These are phyloP conservation scores for Drosophila tani DNA, from an alignment of 1,140 invertebrate species.

Conservation along the genomic window DNA sequence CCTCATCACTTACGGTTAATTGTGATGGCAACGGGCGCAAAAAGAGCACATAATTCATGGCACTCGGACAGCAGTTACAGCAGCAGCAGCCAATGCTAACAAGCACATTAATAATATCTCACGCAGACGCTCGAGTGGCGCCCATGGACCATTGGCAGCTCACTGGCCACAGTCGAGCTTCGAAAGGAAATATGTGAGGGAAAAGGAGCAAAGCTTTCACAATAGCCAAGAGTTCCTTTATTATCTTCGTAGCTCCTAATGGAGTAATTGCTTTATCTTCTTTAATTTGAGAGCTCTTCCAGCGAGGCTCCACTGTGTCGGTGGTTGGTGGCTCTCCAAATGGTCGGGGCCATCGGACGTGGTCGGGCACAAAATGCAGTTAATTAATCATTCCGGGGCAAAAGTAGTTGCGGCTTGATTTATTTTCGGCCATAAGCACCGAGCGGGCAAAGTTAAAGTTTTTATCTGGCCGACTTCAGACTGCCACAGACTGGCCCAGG, in stretches of 20 bases:
- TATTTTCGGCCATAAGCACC: constrained; percentile 69
- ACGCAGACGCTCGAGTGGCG: constrained; percentile 58
- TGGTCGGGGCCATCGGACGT: constrained; percentile 31
- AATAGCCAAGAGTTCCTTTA: background rate
- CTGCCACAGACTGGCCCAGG: background rate
- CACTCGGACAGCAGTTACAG: constrained; percentile 35
- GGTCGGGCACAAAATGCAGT: constrained; percentile 74
- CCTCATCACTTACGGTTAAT: constrained; percentile 66
- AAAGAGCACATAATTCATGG: constrained; percentile 70
- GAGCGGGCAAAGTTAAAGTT: constrained; percentile 69
- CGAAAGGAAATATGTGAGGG: background rate
- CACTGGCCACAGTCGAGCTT: constrained; percentile 5
- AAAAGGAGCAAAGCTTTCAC: background rate
- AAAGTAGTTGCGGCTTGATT: constrained; percentile 79
- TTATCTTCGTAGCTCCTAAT: too few species aligned
- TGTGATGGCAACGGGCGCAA: constrained; percentile 53
- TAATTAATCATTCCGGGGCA: constrained; percentile 75
- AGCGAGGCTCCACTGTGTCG: background rate
- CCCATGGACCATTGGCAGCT: constrained; percentile 38
- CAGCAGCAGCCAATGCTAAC: constrained; percentile 56
- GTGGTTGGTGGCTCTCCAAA: background rate
- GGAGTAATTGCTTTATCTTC: background rate
- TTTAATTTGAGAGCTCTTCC: background rate
- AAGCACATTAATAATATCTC: constrained; percentile 81
- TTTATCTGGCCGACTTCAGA: constrained; percentile 44